Conservation (phyloP, 2,797 vertebrate genomes). For the Tachyglossus aculeatus region DNA sequence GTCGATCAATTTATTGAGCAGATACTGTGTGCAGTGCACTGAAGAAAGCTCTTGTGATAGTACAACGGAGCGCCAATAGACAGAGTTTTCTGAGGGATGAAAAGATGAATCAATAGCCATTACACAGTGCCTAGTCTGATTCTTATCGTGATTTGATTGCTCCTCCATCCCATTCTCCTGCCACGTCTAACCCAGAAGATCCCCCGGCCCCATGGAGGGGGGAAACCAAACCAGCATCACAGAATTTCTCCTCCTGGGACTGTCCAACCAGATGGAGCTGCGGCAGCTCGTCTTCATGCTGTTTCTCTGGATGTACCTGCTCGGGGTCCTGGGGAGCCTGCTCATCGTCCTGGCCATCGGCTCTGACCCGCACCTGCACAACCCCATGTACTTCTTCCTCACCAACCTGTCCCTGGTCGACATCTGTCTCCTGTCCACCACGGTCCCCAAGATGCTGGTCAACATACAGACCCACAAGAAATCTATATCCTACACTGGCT, state of each 20-base stretch:
- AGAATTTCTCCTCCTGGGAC: slow-evolving; percentile 50
- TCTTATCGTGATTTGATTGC: too few species aligned
- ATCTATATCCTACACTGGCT: slow-evolving; percentile 11
- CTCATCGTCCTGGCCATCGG: slow-evolving; percentile 32
- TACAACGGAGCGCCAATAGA: too few species aligned
- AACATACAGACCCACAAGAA: slow-evolving; percentile 28
- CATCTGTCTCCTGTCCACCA: slow-evolving; percentile 31
- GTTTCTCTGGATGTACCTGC: slow-evolving; percentile 40
- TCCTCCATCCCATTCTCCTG: too few species aligned
- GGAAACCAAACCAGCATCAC: slow-evolving; percentile 14
- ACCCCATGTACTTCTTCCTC: slow-evolving; percentile 51
- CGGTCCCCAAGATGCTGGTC: slow-evolving; percentile 19
- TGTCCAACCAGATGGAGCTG: slow-evolving; percentile 17
- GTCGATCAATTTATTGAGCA: too few species aligned
- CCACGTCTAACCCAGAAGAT: too few species aligned
- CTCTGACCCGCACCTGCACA: slow-evolving; percentile 3
- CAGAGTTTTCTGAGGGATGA: too few species aligned
- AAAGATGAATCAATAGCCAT: too few species aligned
- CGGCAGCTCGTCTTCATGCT: slow-evolving; percentile 20
- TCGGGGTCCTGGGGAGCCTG: slow-evolving; percentile 35
- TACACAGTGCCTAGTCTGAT: too few species aligned
- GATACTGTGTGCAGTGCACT: too few species aligned
- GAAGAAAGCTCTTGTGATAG: too few species aligned
- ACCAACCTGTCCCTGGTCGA: slow-evolving; percentile 43
- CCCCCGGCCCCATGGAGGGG: too few species aligned